A percentile compares a stretch with the other conserved stretches of the same genome.
Conservation (phyloP, 2,888 invertebrate genomes). For the Pharmacophagus antenor region DNA sequence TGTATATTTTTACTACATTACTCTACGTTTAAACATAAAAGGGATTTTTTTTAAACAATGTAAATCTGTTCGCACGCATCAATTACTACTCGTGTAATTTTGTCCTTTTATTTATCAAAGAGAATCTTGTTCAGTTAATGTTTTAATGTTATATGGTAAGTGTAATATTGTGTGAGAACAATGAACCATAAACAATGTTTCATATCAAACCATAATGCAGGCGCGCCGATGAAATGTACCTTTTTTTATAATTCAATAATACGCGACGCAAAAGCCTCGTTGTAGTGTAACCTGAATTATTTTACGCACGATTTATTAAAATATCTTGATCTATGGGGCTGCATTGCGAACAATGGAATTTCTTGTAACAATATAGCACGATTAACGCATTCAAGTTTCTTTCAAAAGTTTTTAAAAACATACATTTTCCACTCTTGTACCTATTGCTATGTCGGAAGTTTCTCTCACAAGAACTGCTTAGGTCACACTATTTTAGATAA, state of each 20-base stretch:
- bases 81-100: slow-evolving; percentile 42
- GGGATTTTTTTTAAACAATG: slow-evolving; percentile 35
- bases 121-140: slow-evolving; percentile 56
- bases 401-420: too few relatives aligned
- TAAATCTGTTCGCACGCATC: slow-evolving; percentile 41
- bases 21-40: too few relatives aligned
- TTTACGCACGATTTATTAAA: slow-evolving; percentile 36
- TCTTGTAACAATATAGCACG: slow-evolving; percentile 1
- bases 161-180: slow-evolving; percentile 65
- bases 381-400: background rate
- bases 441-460: too few relatives aligned
- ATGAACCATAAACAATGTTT: slow-evolving; percentile 71
- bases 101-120: slow-evolving; percentile 56
- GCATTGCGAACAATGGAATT: slow-evolving; percentile 22
- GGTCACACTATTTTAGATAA: too few relatives aligned
- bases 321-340: slow-evolving; percentile 12
- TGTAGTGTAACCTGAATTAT: slow-evolving; percentile 38
- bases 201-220: slow-evolving; percentile 69
- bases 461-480: too few relatives aligned
- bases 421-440: too few relatives aligned
- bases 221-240: slow-evolving; percentile 52
- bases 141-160: slow-evolving; percentile 64
- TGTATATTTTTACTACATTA: too few relatives aligned
- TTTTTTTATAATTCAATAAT: slow-evolving; percentile 65
- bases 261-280: slow-evolving; percentile 37